Evolutionary conservation across 2,797 vertebrate species (phyloP), one percentile per base, ranked within the genome.

Genomic region (Xiphorhynchus erythropygius): DNA sequence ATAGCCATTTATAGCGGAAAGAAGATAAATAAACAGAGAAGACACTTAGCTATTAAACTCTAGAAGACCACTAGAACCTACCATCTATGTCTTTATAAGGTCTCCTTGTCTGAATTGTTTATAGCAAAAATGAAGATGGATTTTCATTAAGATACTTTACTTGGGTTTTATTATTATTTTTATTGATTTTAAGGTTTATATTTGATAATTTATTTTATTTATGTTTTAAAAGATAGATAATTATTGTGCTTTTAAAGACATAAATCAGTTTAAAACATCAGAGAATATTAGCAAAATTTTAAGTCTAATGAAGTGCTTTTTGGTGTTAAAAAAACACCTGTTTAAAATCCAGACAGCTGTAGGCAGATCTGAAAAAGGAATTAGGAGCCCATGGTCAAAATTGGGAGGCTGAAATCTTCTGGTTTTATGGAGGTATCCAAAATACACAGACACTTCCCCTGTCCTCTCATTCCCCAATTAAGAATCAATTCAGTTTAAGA

Each of bases 381-480:
- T 6, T 67, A 22, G 5, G 7, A 80, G 4, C 3, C 24, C 22
- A 37, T 8, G 7, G 16, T 5, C 11, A 24, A 77, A 74, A 46
- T 1, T 30, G 9, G 1, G 7, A 65, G 32, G 68, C 10, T 41
- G 55, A 80, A 83, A 83, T 41, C 3, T 46, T 52, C 21, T 69
- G 7, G 77, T 75, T 47, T 9, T 64, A 33, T 53, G 13, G 11
- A 67, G 33, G 5, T 19, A 71, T 42, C 2, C 8, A 60, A 75
- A 75, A 75, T 18, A 21, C 17, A 30, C 1, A 49, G 28, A 33
- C 11, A 14, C 1, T 22, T 5, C 1, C 6, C 5, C 6, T 49
- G 4, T 4, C 2, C 2, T 4, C 8, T 5, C 3, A 2, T 1
- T 44, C 6, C 8, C 3, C 21, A 3, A 0, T 23, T 55, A 74